Base-by-base conservation (phyloP, 2,888 invertebrate species). In the Cylloceria caligata region DNA sequence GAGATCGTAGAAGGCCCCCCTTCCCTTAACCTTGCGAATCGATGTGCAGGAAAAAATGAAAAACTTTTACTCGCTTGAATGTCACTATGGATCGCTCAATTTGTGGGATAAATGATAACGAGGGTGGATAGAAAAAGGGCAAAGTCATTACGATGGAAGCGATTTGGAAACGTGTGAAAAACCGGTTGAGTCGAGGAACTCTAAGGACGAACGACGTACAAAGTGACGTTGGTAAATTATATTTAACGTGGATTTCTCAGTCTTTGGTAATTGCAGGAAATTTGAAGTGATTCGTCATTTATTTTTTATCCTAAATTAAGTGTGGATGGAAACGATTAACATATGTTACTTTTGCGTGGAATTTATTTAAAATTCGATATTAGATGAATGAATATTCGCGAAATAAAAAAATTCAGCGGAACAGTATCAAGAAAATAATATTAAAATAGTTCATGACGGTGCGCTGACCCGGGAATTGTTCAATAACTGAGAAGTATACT, bases 61-160 rank as follows among this genome's bases (percentile, higher is more conserved):
- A 55, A 76, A 19, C 30, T 83, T 78, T 85, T 84, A 81, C 80
- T 88, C 83, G 86, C 85, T 86, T 85, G 83, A 78, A 86, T 89
- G 86, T 86, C 86, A 77, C 60, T 87, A 83, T 85, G 87, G 88
- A 85, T 83, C 87, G 87, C 87, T 88, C 86, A 87, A 87, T 85
- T 76, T 80, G 19, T 45, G 64, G 80, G 52, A 72, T 60, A 47
- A 72, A 71, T 57, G 60, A 76, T 69, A 34, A 71, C 49, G 36
- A 39, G 34, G n/a, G 47, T 19, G 19, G 24, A 36, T n/a, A 6
- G 11, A 75, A 13, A 16, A 16, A 62, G 42, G 39, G 19, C 11
- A 36, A 52, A 64, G 34, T 24, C 3, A 9, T 60, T 36, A 16
- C 36, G 60, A 36, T 60, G 60, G 36, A 9, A 34, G 9, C 19